Evolutionary conservation across 2,797 vertebrate species (phyloP).

Genomic region (Schizopygopsis malacanthus): DNA sequence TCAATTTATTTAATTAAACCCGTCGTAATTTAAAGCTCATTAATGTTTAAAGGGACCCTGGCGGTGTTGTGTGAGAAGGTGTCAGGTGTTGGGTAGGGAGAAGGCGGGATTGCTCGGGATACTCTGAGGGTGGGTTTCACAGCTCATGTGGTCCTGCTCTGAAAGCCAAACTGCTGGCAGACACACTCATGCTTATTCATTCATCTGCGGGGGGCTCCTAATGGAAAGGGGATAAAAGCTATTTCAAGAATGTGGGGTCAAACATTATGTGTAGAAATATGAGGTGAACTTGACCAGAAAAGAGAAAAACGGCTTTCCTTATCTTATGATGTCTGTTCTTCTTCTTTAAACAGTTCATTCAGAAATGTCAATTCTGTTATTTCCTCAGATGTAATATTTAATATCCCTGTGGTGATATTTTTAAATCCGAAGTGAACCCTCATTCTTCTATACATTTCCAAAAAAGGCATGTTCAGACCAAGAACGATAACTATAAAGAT

Average conservation of each 20-base stretch:
- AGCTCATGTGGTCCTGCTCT: slow-evolving; percentile 33
- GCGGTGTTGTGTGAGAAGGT: slow-evolving; percentile 60
- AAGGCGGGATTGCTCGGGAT: slow-evolving; percentile 25
- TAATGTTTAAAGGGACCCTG: slow-evolving; percentile 70
- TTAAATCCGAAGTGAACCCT: neutral
- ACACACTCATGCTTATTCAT: slow-evolving; percentile 36
- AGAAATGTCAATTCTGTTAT: neutral
- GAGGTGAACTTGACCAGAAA: neutral
- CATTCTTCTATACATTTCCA: neutral
- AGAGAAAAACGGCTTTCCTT: neutral
- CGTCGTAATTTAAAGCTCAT: slow-evolving; percentile 66
- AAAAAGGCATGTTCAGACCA: neutral
- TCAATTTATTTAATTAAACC: slow-evolving; percentile 43
- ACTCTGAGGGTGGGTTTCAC: neutral
- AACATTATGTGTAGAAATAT: neutral
- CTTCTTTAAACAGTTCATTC: neutral
- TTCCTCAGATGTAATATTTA: neutral
- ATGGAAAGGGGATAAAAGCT: neutral
- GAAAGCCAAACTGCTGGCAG: slow-evolving; percentile 55
- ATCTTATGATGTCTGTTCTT: neutral
- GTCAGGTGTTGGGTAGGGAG: slow-evolving; percentile 54
- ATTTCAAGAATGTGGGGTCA: neutral
- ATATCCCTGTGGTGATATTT: neutral
- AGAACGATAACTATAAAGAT: neutral
- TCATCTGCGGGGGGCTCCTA: slow-evolving; percentile 35